Base-by-base conservation (phyloP, 2,797 vertebrate genomes). In the Enteromius viviparus region DNA sequence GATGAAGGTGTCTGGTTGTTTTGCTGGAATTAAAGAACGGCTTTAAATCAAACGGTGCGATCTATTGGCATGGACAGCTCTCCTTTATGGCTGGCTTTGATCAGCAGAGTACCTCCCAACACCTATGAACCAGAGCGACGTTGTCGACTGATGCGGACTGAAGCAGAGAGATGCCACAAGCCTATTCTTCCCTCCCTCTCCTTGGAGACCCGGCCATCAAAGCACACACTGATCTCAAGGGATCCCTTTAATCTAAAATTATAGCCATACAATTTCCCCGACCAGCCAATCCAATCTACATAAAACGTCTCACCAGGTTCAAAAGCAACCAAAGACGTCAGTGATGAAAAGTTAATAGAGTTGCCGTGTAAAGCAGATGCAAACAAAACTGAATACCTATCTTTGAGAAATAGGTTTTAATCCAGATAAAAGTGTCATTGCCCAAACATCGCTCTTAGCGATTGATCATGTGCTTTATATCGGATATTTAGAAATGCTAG, bases 241-340 rank as follows among this genome's bases (percentile, higher is more conserved):
- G 85, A 66, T 82, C 49, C 32, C 81, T 86, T 86, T 84, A 86
- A 84, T 85, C 83, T 81, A 84, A 88, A 81, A 84, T 86, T 82
- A 84, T 74, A 86, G 86, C 72, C 80, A 79, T 75, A 70, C 71
- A 53, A 77, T 83, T 86, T 86, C 69, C 69, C 70, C 80, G 77
- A 80, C 68, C 80, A 86, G 6, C n/a, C 40, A 53, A 71, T 87
- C 84, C 83, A 84, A 90, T 85, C 60, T 60, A 87, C 83, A 81
- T 87, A 82, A 80, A 88, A 86, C 21, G 26, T 80, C 75, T 62
- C 17, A 62, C 64, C 74, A 70, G 76, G 60, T 79, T 84, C 47
- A 74, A 86, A 85, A 71, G 80, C 60, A 80, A 70, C 32, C 29
- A 78, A 32, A 69, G 76, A 51, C 37, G 15, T 79, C 21, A 10